A percentile compares a stretch with the other conserved stretches of the same genome.
Conservation (phyloP, 1,140 invertebrate genomes). For the Eulimnadia texana region DNA sequence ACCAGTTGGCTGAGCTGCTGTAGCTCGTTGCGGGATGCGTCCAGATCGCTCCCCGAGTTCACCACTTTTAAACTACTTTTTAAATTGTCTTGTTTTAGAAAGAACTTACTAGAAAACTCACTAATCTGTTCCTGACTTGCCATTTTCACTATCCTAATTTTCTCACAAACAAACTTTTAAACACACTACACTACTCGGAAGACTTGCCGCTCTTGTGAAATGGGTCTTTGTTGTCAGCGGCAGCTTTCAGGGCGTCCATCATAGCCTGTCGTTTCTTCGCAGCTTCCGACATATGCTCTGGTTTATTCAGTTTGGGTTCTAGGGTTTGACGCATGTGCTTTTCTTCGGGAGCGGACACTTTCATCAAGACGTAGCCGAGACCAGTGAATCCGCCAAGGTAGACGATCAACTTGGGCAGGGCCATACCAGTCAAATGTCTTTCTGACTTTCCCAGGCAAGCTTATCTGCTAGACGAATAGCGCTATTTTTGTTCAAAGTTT, state of each 20-base stretch:
- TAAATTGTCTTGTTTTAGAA: background rate
- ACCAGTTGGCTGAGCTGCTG: conserved; percentile 32
- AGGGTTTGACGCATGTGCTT: background rate
- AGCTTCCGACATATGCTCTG: conserved; percentile 7
- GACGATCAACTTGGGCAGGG: background rate
- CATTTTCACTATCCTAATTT: background rate
- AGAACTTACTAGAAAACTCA: background rate
- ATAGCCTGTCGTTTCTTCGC: conserved; percentile 1
- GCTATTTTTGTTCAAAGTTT: background rate
- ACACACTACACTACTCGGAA: conserved; percentile 17
- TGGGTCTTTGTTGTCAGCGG: background rate
- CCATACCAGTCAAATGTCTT: background rate
- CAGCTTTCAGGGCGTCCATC: conserved; percentile 6
- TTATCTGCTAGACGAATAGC: background rate
- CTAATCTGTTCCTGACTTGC: background rate
- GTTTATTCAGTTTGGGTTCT: background rate
- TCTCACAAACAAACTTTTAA: background rate
- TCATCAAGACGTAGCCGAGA: conserved; percentile 7
- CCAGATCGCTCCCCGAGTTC: background rate
- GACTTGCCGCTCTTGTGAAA: background rate
- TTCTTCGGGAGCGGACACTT: conserved; percentile 6
- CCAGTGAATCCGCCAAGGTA: conserved; percentile 8
- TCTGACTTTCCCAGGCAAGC: background rate
- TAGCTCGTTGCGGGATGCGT: conserved; percentile 31
- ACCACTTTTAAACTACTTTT: background rate